A percentile compares a stretch with the other conserved stretches of the same genome.
These are phyloP conservation scores for Caenorhabditis macrosperma DNA, from an alignment of 2,888 invertebrate genomes.

Conservation along the genomic window DNA sequence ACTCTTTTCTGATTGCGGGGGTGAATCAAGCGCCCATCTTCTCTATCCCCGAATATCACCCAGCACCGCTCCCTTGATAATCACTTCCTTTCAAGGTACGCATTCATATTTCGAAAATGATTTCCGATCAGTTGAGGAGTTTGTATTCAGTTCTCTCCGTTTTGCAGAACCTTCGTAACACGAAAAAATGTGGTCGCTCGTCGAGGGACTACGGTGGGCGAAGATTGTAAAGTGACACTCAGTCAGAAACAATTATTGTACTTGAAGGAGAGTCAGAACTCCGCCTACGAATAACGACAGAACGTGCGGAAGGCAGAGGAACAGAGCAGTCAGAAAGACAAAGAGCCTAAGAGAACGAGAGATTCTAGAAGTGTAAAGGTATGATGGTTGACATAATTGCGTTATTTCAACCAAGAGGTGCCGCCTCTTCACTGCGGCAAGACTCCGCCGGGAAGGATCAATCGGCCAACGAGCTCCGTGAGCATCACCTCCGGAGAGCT, in stretches of 20 bases:
- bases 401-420: background rate
- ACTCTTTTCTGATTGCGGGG: no score
- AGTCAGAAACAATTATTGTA: background rate
- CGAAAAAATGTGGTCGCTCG: no score
- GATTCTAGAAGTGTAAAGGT: background rate
- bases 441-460: slow-evolving; percentile 13
- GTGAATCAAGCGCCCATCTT: no score
- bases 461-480: slow-evolving; percentile 16
- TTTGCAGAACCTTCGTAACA: no score
- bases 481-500: slow-evolving; percentile 38
- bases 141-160: background rate
- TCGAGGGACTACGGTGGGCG: background rate
- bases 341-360: background rate
- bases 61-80: no score
- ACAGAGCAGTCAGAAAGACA: slow-evolving; percentile 1
- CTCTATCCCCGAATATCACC: no score
- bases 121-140: no score
- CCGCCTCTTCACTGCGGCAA: slow-evolving; percentile 14
- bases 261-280: background rate
- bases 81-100: no score
- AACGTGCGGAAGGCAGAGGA: background rate
- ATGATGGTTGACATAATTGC: background rate
- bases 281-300: background rate
- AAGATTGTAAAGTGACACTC: background rate
- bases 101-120: no score